These are phyloP conservation scores for Eupithecia vulgata DNA, from an alignment of 2,888 invertebrate genomes.

Conservation along the genomic window DNA sequence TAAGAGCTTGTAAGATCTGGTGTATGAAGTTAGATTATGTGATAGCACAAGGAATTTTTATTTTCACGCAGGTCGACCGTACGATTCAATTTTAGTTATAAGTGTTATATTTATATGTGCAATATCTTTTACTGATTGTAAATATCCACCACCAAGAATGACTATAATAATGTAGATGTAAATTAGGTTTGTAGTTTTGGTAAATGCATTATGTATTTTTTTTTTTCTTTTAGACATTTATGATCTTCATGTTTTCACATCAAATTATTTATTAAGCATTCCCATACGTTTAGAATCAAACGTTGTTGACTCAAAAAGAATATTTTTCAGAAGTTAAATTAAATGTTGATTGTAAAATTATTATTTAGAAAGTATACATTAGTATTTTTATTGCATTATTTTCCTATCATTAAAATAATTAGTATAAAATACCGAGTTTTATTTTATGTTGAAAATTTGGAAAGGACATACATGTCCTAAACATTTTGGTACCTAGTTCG, in stretches of 20 bases:
- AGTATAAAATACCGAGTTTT: conserved; percentile 46
- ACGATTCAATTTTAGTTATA: conserved; percentile 72
- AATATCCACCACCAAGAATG: conserved; percentile 61
- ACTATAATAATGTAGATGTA: conserved; percentile 52
- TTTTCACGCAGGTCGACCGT: conserved; percentile 58
- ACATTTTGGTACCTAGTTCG: no score
- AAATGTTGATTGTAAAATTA: conserved; percentile 70
- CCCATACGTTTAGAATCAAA: conserved; percentile 66
- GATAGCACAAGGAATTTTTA: conserved; percentile 57
- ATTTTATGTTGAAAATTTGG: no score
- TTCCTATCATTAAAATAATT: conserved; percentile 78
- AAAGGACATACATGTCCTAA: no score
- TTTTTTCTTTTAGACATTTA: conserved; percentile 47
- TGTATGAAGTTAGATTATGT: conserved; percentile 44
- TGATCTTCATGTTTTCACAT: conserved; percentile 61
- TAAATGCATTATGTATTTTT: conserved; percentile 50
- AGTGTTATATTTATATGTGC: conserved; percentile 80
- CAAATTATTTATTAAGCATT: conserved; percentile 78
- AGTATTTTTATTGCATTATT: conserved; percentile 82
- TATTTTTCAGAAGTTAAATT: conserved; percentile 57
- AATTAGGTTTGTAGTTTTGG: conserved; percentile 55
- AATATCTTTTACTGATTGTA: conserved; percentile 73
- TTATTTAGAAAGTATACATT: conserved; percentile 77
- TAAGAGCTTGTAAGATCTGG: conserved; percentile 48
- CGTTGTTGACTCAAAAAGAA: conserved; percentile 58